A percentile compares a stretch with the other conserved stretches of the same genome.
Evolutionary conservation across 2,888 invertebrate genomes (phyloP).

Genomic region (Drosophila atroscutellata): DNA sequence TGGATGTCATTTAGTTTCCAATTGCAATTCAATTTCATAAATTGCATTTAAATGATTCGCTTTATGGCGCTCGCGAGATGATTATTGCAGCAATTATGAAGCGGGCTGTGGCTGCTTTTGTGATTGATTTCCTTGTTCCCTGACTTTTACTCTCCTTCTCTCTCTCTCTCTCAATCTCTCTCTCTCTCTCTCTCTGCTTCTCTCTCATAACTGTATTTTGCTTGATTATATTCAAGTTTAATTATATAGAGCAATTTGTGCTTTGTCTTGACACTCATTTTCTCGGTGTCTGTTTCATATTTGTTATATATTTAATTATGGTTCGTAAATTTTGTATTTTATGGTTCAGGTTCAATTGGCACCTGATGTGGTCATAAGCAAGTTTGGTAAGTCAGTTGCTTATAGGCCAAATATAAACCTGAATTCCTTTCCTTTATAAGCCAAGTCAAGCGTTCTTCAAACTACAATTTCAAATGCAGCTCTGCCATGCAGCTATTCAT

Average conservation of each 20-base stretch:
- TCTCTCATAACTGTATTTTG: constrained; percentile 8
- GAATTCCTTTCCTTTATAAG: neutral
- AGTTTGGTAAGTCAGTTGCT: neutral
- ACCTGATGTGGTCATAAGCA: constrained; percentile 16
- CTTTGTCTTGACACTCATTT: constrained; percentile 3
- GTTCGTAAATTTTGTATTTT: neutral
- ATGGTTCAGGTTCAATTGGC: constrained; percentile 28
- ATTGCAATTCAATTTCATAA: constrained; percentile 60
- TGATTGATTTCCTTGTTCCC: constrained; percentile 45
- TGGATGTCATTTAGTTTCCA: constrained; percentile 46
- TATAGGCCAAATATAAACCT: neutral
- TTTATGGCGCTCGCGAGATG: constrained; percentile 41
- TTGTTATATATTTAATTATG: neutral
- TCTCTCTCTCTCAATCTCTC: no score
- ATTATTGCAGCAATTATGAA: constrained; percentile 50
- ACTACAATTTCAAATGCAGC: neutral
- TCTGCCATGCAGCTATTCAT: neutral
- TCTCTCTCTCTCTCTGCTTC: neutral
- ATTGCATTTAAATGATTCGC: constrained; percentile 50
- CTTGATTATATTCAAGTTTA: constrained; percentile 31
- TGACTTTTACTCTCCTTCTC: neutral
- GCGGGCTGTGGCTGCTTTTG: constrained; percentile 30
- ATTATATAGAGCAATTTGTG: constrained; percentile 26
- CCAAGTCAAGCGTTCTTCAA: neutral
- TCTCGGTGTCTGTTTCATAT: constrained; percentile 1